Conservation (phyloP, 2,888 invertebrate genomes). For the Watsonalla binaria region DNA sequence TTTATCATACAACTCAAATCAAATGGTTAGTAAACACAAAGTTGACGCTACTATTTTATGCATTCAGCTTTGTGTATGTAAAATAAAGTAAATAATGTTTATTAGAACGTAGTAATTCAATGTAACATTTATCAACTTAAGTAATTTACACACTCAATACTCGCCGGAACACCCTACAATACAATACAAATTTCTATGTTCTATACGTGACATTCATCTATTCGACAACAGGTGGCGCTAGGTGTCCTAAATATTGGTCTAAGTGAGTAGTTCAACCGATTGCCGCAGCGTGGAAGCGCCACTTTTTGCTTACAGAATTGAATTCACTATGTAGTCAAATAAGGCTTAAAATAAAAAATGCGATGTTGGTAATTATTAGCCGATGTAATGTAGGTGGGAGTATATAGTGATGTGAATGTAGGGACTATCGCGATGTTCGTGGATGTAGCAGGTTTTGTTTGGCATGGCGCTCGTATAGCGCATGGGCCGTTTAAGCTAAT, state of each 20-base stretch:
- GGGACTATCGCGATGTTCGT: slow-evolving; percentile 18
- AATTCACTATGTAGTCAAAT: slow-evolving; percentile 3
- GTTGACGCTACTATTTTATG: no score
- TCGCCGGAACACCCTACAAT: no score
- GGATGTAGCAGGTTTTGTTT: slow-evolving; percentile 35
- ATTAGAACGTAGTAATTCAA: no score
- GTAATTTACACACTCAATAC: no score
- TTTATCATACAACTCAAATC: no score
- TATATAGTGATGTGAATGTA: background rate
- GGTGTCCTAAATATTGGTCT: slow-evolving; percentile 19
- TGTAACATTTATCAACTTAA: no score
- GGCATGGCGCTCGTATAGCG: slow-evolving; percentile 43
- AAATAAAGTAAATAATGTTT: no score
- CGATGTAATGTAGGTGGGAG: no score
- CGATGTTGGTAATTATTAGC: background rate
- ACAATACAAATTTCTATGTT: background rate
- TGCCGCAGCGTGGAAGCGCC: slow-evolving; percentile 40
- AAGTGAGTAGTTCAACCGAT: slow-evolving; percentile 38
- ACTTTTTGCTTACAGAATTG: slow-evolving; percentile 3
- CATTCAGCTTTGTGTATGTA: no score
- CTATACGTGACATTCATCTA: slow-evolving; percentile 36
- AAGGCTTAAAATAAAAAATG: background rate
- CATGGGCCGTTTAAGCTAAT: slow-evolving; percentile 75
- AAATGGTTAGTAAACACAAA: no score
- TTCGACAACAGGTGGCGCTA: slow-evolving; percentile 66